phyloP scores from a whole-genome alignment of 2,797 vertebrate species.

The Eulemur albifrons region DNA sequence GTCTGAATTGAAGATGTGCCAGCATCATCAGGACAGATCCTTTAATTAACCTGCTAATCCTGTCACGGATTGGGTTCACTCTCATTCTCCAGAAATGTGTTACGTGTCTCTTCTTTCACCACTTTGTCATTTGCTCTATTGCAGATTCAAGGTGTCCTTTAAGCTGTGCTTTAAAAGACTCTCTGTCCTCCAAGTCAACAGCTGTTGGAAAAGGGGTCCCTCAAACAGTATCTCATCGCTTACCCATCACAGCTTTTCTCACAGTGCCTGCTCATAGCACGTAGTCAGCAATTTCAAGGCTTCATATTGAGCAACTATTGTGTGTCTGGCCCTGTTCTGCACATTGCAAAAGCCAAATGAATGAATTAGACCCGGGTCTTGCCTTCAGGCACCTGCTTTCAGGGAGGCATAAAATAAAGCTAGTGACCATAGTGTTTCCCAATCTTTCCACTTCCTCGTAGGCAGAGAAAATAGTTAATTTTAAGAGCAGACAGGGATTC shows the following conservation, averaged over 20 bases:
- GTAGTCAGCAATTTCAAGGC: background rate
- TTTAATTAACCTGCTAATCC: conserved; percentile 79
- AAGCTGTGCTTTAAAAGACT: conserved; percentile 49
- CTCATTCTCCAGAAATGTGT: conserved; percentile 70
- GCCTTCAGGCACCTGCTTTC: background rate
- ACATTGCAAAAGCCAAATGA: background rate
- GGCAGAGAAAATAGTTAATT: background rate
- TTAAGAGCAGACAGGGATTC: background rate
- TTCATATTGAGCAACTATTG: background rate
- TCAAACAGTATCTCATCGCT: background rate
- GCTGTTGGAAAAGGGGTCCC: conserved; percentile 13
- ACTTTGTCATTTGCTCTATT: conserved; percentile 75
- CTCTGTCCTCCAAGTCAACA: conserved; percentile 58
- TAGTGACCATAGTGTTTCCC: background rate
- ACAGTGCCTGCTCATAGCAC: background rate
- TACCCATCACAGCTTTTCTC: background rate
- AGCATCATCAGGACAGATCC: conserved; percentile 70
- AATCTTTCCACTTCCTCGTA: background rate
- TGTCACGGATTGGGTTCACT: conserved; percentile 68
- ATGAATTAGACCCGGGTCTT: background rate
- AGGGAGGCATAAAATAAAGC: background rate
- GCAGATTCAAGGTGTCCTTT: conserved; percentile 76
- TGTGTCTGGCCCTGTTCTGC: background rate
- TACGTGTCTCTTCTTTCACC: conserved; percentile 73
- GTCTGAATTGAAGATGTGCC: conserved; percentile 74